phyloP scores from a whole-genome alignment of 1,140 invertebrate genomes.

The Battus philenor region DNA sequence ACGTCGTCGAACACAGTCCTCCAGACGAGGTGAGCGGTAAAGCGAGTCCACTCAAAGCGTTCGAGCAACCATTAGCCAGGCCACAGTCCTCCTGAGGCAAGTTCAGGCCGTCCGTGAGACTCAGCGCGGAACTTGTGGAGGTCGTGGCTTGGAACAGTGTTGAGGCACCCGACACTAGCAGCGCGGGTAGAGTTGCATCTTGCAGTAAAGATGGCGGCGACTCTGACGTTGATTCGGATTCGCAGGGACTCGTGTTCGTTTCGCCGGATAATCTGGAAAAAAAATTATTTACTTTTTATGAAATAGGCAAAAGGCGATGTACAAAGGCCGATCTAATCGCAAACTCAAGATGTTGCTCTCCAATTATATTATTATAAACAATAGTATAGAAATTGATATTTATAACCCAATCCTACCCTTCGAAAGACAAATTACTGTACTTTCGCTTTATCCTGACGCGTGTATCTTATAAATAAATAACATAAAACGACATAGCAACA shows the following conservation, averaged over 20 bases:
- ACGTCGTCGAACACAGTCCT: constrained; percentile 60
- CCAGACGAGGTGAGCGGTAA: constrained; percentile 54
- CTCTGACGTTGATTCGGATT: constrained; percentile 64
- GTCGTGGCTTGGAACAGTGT: constrained; percentile 59
- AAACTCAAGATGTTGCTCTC: too few species aligned
- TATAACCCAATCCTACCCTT: too few species aligned
- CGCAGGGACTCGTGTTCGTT: constrained; percentile 61
- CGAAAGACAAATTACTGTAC: too few species aligned
- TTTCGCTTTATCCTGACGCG: too few species aligned
- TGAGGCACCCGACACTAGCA: constrained; percentile 63
- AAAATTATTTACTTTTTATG: too few species aligned
- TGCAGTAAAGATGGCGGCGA: constrained; percentile 64
- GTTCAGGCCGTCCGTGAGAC: constrained; percentile 49
- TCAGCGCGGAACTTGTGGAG: constrained; percentile 37
- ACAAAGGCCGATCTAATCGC: too few species aligned
- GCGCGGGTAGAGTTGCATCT: constrained; percentile 61
- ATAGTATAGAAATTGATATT: too few species aligned
- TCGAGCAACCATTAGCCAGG: constrained; percentile 60
- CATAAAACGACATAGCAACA: too few species aligned
- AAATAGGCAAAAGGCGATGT: too few species aligned
- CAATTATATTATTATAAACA: too few species aligned
- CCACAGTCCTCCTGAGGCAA: constrained; percentile 50
- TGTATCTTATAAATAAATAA: too few species aligned
- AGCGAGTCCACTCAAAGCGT: constrained; percentile 39
- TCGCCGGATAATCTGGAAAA: constrained; percentile 54